Evolutionary conservation across 2,113 vertebrate species (phyloP), one percentile per base, ranked within the genome.

Genomic region (Nibea albiflora): DNA sequence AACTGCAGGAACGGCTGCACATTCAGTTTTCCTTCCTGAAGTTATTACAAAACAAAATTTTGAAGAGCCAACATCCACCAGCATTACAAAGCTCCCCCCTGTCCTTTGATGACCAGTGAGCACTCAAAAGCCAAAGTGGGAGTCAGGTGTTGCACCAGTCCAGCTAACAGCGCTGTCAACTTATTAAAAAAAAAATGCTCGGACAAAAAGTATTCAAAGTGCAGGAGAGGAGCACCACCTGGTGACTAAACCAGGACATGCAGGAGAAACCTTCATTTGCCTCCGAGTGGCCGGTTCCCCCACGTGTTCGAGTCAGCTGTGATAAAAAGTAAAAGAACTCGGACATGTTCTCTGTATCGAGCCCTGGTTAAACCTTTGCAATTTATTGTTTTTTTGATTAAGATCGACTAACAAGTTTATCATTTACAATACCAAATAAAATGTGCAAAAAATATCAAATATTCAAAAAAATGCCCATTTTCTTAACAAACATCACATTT

Each of bases 381-480:
- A 72, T 83, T 63, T 70, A 50, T 65, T 83, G 44, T 72, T 81
- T 81, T 81, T 39, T 66, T 70, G 44, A 75, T 70, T 82, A 81
- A 76, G 58, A 78, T 66, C n/a, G 24, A 81, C 26, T 22, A 76
- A 78, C 76, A 85, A 83, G 78, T 89, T 39, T 74, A 31, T 86
- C 82, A 89, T 89, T 91, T 89, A 94, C 90, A 92, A 85, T 84
- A 83, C 50, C 81, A 90, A 90, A 90, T 87, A 84, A 90, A 85
- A 85, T 90, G 91, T 91, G 88, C 89, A 92, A 92, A 91, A 89
- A 72, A 80, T 89, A 88, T 89, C 66, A 89, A 88, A 88, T 87
- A 80, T 89, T 85, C 24, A 78, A 90, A 88, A 88, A 39, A 92
- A 92, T 90, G 88, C 85, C 89, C 88, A 49, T 81, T 88, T 54